A percentile compares a stretch with the other conserved stretches of the same genome.
phyloP scores from a whole-genome alignment of 2,888 invertebrate species.

The Oscheius sp. region DNA sequence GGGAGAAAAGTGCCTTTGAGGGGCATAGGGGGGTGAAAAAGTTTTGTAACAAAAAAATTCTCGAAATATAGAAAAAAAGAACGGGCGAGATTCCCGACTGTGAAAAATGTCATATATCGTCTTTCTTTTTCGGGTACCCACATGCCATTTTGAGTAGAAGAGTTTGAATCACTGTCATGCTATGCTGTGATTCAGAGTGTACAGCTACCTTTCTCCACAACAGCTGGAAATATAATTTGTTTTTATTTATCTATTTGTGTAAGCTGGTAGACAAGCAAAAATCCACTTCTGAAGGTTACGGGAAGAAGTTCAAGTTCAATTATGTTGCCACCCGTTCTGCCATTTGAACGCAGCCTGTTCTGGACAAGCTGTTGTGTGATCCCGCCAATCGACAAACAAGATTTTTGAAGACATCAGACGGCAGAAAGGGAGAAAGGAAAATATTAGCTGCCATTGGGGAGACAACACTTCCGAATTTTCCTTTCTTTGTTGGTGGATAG shows the following conservation, averaged over 20 bases:
- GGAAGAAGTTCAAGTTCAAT: conserved; percentile 24
- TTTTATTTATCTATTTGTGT: no score
- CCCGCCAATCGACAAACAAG: conserved; percentile 34
- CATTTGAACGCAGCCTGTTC: conserved; percentile 35
- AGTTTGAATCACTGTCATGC: background rate
- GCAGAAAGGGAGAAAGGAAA: background rate
- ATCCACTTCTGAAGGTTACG: conserved; percentile 13
- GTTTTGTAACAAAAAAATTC: background rate
- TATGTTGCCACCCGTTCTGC: conserved; percentile 35
- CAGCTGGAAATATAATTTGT: background rate
- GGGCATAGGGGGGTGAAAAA: background rate
- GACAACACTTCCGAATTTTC: background rate
- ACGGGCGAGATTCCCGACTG: background rate
- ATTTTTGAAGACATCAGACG: conserved; percentile 25
- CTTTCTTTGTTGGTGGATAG: background rate
- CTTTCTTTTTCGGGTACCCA: no score
- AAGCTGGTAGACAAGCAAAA: no score
- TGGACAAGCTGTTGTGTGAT: conserved; percentile 34
- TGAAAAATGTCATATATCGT: no score
- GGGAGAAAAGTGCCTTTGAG: background rate
- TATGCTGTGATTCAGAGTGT: background rate
- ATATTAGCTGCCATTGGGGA: background rate
- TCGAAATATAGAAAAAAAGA: no score
- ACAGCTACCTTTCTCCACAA: background rate
- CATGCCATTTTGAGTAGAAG: no score